phyloP scores from a whole-genome alignment of 2,888 invertebrate genomes.

The Tenthredo notha region DNA sequence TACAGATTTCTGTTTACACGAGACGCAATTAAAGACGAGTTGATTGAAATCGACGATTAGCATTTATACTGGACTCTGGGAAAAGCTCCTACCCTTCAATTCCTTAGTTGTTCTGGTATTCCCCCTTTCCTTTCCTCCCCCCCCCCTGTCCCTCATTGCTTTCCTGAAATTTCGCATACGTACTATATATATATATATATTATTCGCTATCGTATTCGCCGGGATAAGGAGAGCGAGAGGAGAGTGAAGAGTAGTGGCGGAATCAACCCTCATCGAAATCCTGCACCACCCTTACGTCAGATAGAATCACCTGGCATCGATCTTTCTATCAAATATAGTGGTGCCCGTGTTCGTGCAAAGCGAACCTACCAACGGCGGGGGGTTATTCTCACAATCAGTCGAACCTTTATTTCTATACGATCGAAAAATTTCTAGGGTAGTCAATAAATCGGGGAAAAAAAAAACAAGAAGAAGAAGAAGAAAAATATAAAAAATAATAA shows the following conservation, averaged over 20 bases:
- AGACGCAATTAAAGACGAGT: conserved; percentile 47
- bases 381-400: background rate
- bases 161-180: background rate
- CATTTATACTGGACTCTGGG: conserved; percentile 42
- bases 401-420: background rate
- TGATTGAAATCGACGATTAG: conserved; percentile 49
- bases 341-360: background rate
- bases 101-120: background rate
- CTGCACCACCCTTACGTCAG: conserved; percentile 27
- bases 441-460: background rate
- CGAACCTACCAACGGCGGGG: background rate
- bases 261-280: conserved; percentile 47
- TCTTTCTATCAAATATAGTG: conserved; percentile 47
- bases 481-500: too few species aligned
- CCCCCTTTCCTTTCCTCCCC: background rate
- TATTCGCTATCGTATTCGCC: background rate
- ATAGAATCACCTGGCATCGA: conserved; percentile 49
- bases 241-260: background rate
- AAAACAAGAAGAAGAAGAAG: too few species aligned
- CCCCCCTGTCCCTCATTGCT: too few species aligned
- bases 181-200: background rate
- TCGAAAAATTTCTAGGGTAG: background rate
- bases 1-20: conserved; percentile 51
- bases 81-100: background rate
- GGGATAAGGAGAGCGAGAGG: background rate